These are phyloP conservation scores for Nothocercus nigrocapillus DNA, from an alignment of 2,113 vertebrate genomes.

Conservation along the genomic window DNA sequence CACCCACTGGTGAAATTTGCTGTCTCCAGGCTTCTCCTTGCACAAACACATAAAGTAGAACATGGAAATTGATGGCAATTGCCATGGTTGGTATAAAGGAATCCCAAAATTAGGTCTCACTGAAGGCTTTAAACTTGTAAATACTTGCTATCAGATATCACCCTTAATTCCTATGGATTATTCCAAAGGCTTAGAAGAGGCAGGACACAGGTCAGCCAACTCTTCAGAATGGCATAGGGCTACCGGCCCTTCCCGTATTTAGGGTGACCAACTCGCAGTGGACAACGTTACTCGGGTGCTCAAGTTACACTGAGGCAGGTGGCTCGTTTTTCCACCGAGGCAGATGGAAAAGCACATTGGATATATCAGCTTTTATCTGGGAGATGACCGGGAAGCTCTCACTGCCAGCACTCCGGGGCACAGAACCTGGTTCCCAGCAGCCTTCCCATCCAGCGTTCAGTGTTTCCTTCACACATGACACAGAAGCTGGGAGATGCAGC, in stretches of 20 bases:
- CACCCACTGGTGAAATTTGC: not conserved
- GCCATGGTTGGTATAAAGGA: not conserved
- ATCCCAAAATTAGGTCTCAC: not conserved
- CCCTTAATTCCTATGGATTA: not conserved
- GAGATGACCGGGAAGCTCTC: not conserved
- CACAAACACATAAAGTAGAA: not conserved
- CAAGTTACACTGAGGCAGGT: not conserved
- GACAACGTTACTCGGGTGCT: not conserved
- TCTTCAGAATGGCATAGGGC: not conserved
- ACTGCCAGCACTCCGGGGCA: not conserved
- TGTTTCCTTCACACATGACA: not conserved
- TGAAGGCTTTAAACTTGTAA: not conserved
- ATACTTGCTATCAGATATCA: not conserved
- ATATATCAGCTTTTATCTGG: not conserved
- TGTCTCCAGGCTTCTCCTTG: not conserved
- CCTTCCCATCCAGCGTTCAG: not conserved
- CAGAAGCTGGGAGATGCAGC: rapidly evolving
- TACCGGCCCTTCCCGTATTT: not conserved
- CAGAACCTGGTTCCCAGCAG: not conserved
- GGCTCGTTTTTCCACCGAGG: not conserved
- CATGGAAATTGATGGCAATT: not conserved
- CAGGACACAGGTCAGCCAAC: not conserved
- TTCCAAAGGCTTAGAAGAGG: not conserved
- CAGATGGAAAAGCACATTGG: not conserved
- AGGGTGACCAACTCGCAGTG: not conserved